Evolutionary conservation across 2,113 vertebrate genomes (phyloP).

Genomic region (Chaenocephalus aceratus): DNA sequence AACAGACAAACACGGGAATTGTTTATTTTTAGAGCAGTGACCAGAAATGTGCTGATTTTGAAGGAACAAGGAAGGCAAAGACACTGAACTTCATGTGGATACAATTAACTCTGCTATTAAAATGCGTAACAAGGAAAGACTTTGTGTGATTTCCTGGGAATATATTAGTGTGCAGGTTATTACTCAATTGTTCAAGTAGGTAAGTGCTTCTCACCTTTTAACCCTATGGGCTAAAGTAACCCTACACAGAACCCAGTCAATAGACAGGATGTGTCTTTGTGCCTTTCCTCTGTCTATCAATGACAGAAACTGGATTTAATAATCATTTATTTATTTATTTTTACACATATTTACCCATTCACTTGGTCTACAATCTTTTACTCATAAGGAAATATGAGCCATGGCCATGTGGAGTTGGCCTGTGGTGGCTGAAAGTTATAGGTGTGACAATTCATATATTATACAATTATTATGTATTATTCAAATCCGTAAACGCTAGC

Average conservation of each 20-base stretch:
- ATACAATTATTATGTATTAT: not conserved
- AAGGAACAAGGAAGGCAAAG: conserved; percentile 19
- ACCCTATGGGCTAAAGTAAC: too few relatives aligned
- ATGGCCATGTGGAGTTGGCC: not conserved
- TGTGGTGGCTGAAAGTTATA: not conserved
- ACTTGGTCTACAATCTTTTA: not conserved
- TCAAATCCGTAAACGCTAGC: not conserved
- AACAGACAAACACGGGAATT: conserved; percentile 3
- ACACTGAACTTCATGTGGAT: conserved; percentile 22
- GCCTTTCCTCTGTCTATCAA: not conserved
- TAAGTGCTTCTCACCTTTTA: not conserved
- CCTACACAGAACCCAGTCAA: not conserved
- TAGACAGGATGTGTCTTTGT: not conserved
- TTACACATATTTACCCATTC: not conserved
- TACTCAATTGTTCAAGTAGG: not conserved
- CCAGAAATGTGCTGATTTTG: conserved; percentile 31
- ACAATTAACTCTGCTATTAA: conserved; percentile 9
- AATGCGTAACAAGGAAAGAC: conserved; percentile 14
- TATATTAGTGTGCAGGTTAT: not conserved
- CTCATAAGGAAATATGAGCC: too few relatives aligned
- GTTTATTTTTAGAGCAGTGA: conserved; percentile 31
- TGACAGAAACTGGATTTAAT: not conserved
- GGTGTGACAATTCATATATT: not conserved
- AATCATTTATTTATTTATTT: not conserved
- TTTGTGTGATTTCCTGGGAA: conserved; percentile 20